Conservation (phyloP, 2,113 vertebrate genomes). For the Crocuta crocuta region DNA sequence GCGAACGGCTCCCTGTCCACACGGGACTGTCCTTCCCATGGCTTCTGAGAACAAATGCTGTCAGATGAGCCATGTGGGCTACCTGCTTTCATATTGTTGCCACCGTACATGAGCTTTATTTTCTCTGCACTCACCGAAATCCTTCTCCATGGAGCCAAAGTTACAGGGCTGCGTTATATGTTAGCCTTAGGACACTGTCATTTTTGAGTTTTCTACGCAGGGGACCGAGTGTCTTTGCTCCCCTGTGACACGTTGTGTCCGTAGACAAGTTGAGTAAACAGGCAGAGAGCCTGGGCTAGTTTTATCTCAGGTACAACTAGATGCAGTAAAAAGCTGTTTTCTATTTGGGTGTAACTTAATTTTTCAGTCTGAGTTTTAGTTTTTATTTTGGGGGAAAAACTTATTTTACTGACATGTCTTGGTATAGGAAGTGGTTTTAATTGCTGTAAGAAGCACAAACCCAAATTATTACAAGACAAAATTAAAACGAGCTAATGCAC, state of each 20-base stretch:
- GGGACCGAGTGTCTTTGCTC: neutral
- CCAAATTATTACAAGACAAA: neutral
- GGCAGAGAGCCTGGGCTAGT: neutral
- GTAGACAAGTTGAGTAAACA: no score
- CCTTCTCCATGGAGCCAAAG: neutral
- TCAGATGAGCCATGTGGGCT: neutral
- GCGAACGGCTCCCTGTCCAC: neutral
- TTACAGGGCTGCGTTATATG: neutral
- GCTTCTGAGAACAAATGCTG: neutral
- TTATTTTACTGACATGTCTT: neutral
- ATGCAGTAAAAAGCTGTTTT: neutral
- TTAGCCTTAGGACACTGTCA: neutral
- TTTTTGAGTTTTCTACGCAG: neutral
- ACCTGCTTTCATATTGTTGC: neutral
- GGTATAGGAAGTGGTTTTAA: constrained; percentile 1
- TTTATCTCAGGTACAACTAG: neutral
- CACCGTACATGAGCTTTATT: neutral
- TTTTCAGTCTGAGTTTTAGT: neutral
- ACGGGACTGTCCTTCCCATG: neutral
- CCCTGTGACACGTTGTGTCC: neutral
- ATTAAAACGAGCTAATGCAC: neutral
- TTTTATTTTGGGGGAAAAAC: neutral
- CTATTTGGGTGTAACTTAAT: neutral
- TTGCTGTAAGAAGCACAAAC: neutral
- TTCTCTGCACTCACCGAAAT: neutral